These are phyloP conservation scores for Drosophila prosaltans DNA, from an alignment of 1,140 invertebrate genomes.

Conservation along the genomic window DNA sequence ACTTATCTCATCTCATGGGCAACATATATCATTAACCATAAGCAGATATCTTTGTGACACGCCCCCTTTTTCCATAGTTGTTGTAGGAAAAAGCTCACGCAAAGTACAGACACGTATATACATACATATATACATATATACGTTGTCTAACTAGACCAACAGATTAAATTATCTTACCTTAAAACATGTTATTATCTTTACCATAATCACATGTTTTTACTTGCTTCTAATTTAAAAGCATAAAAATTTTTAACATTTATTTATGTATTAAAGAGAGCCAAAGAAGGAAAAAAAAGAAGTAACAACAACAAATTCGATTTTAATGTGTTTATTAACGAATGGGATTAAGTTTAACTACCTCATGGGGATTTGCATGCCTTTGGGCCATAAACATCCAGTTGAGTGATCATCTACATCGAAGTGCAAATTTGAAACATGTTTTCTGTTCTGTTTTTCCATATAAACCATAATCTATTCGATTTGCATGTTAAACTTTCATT, in stretches of 20 bases:
- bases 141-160: constrained; percentile 40
- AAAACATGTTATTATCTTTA: constrained; percentile 47
- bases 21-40: constrained; percentile 40
- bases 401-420: constrained; percentile 28
- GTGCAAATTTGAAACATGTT: constrained; percentile 55
- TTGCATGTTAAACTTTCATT: background rate
- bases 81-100: constrained; percentile 33
- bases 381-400: constrained; percentile 43
- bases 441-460: constrained; percentile 34
- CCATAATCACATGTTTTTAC: constrained; percentile 40
- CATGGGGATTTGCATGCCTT: constrained; percentile 51
- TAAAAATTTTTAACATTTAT: constrained; percentile 18
- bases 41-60: constrained; percentile 17
- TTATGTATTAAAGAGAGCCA: constrained; percentile 23
- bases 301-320: constrained; percentile 69
- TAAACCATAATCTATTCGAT: constrained; percentile 31
- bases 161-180: constrained; percentile 45
- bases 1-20: background rate
- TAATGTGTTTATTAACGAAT: constrained; percentile 74
- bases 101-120: constrained; percentile 4
- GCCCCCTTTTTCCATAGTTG: background rate
- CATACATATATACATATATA: background rate
- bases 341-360: constrained; percentile 29
- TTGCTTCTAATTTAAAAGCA: constrained; percentile 37
- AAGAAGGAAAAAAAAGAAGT: background rate